Evolutionary conservation across 2,888 invertebrate genomes (phyloP).

Genomic region (Polymixis flavicincta): DNA sequence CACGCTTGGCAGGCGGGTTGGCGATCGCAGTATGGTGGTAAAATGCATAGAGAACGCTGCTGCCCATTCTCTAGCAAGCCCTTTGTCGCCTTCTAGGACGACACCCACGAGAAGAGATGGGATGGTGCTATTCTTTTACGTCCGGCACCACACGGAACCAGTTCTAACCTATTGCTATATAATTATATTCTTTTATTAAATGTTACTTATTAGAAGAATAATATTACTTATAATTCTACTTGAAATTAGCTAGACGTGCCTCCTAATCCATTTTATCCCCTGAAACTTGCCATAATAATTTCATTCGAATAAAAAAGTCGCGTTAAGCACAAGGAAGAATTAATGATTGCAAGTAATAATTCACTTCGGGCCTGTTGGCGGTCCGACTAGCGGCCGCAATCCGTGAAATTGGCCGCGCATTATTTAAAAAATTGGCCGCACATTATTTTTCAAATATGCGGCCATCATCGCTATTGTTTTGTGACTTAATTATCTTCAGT

Average conservation of each 20-base stretch:
- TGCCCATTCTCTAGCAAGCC: too few relatives aligned
- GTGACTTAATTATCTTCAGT: slow-evolving; percentile 70
- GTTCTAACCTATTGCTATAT: not conserved
- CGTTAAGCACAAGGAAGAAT: slow-evolving; percentile 67
- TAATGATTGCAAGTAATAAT: slow-evolving; percentile 80
- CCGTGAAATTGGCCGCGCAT: slow-evolving; percentile 86
- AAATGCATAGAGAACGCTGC: too few relatives aligned
- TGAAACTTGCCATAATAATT: slow-evolving; percentile 36
- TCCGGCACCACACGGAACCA: too few relatives aligned
- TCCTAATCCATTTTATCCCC: not conserved
- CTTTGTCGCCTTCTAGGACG: too few relatives aligned
- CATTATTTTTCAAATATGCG: slow-evolving; percentile 81
- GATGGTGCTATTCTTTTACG: too few relatives aligned
- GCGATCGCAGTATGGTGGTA: too few relatives aligned
- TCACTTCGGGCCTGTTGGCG: slow-evolving; percentile 82
- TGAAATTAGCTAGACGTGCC: not conserved
- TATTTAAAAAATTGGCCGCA: slow-evolving; percentile 80
- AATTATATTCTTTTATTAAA: too few relatives aligned
- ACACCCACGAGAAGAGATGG: too few relatives aligned
- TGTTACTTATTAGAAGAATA: too few relatives aligned
- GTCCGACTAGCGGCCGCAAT: slow-evolving; percentile 73
- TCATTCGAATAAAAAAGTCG: slow-evolving; percentile 59
- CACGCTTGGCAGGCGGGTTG: too few relatives aligned
- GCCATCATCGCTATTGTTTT: slow-evolving; percentile 75
- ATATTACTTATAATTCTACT: too few relatives aligned